A percentile compares a stretch with the other conserved stretches of the same genome.
phyloP scores from a whole-genome alignment of 2,797 vertebrate genomes.

The Brachyalestes nurse region DNA sequence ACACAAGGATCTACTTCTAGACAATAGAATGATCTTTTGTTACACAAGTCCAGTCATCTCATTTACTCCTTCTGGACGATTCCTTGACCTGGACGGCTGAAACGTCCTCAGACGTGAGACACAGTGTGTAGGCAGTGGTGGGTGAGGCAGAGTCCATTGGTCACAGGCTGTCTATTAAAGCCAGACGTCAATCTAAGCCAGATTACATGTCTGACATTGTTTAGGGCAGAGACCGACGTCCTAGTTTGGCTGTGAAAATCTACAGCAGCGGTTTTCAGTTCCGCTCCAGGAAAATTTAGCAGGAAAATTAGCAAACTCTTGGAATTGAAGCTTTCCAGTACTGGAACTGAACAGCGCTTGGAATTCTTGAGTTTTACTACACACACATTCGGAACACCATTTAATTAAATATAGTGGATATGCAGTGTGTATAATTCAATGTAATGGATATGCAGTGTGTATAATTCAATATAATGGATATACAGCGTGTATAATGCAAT shows the following conservation, averaged over 20 bases:
- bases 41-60: background rate
- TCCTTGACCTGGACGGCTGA: background rate
- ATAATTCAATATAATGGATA: no score
- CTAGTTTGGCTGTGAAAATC: slow-evolving; percentile 30
- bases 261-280: background rate
- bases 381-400: no score
- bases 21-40: background rate
- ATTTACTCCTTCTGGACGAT: background rate
- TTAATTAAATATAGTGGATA: no score
- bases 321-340: no score
- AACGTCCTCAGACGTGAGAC: background rate
- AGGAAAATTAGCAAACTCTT: no score
- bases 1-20: background rate
- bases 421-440: no score
- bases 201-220: slow-evolving; percentile 34
- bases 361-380: no score
- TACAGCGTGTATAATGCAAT: no score
- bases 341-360: no score
- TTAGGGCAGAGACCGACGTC: slow-evolving; percentile 7
- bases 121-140: background rate
- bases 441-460: no score
- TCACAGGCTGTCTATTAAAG: background rate
- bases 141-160: background rate
- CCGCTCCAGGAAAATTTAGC: background rate
- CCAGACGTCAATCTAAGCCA: slow-evolving; percentile 2